A percentile compares a stretch with the other conserved stretches of the same genome.
Conservation (phyloP, 2,113 vertebrate species). For the Aptenodytes forsteri region DNA sequence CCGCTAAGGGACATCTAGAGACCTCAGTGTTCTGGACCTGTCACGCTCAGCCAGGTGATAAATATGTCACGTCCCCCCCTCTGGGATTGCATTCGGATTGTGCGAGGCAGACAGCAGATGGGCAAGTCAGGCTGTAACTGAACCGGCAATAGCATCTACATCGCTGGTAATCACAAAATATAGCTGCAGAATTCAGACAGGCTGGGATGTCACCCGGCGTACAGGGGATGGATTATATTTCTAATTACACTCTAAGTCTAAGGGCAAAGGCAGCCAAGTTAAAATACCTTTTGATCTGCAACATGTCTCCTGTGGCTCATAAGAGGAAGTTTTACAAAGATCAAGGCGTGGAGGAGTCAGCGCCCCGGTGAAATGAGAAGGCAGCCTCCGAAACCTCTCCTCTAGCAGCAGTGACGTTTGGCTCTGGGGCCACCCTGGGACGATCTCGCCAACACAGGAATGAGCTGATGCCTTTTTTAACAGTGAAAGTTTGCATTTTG, state of each 20-base stretch:
- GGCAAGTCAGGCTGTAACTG: background rate
- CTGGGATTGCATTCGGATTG: background rate
- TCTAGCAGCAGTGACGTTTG: fast-evolving
- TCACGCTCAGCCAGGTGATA: background rate
- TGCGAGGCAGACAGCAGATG: background rate
- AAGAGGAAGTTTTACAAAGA: background rate
- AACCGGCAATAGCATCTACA: background rate
- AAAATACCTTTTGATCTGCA: background rate
- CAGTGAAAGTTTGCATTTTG: background rate
- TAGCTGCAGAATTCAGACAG: background rate
- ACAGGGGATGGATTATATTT: background rate
- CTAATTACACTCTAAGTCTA: background rate
- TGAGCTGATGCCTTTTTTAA: background rate
- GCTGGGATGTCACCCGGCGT: background rate
- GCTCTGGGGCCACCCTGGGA: background rate
- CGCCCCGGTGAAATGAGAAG: background rate
- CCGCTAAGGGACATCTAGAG: background rate
- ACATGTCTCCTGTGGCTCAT: background rate
- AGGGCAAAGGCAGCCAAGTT: background rate
- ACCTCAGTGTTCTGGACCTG: background rate
- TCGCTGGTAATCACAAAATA: background rate
- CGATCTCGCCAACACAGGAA: fast-evolving
- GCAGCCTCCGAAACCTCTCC: background rate
- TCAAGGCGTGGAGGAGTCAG: background rate
- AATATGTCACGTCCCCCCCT: background rate